Conservation (phyloP, 2,113 vertebrate species). For the Vombatus ursinus region DNA sequence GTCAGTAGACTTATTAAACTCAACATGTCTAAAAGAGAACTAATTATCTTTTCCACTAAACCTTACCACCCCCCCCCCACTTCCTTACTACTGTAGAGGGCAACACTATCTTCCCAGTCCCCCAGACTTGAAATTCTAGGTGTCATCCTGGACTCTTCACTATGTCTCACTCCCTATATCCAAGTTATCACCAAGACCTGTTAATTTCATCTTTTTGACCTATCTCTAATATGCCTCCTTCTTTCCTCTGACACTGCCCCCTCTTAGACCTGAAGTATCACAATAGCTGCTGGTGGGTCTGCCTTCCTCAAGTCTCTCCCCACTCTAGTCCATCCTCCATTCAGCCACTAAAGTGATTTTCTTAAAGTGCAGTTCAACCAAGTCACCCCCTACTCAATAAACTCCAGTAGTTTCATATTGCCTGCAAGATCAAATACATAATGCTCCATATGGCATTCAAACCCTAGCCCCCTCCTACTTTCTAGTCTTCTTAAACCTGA, state of each 20-base stretch:
- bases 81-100: too few relatives aligned
- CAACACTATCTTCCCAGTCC: not conserved
- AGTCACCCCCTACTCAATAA: not conserved
- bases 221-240: not conserved
- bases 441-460: not conserved
- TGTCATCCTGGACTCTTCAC: not conserved
- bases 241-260: not conserved
- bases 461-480: not conserved
- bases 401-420: not conserved
- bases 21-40: not conserved
- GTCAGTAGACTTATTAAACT: not conserved
- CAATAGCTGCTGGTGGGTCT: not conserved
- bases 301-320: not conserved
- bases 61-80: too few relatives aligned
- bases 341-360: not conserved
- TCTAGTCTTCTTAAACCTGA: not conserved
- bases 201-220: not conserved
- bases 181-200: not conserved
- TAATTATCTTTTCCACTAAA: not conserved
- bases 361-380: not conserved
- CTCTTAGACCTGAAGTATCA: not conserved
- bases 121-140: not conserved
- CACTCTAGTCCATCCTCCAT: not conserved
- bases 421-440: not conserved
- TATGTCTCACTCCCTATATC: not conserved